Conservation (phyloP, 2,113 vertebrate genomes). For the Alexandromys fortis region DNA sequence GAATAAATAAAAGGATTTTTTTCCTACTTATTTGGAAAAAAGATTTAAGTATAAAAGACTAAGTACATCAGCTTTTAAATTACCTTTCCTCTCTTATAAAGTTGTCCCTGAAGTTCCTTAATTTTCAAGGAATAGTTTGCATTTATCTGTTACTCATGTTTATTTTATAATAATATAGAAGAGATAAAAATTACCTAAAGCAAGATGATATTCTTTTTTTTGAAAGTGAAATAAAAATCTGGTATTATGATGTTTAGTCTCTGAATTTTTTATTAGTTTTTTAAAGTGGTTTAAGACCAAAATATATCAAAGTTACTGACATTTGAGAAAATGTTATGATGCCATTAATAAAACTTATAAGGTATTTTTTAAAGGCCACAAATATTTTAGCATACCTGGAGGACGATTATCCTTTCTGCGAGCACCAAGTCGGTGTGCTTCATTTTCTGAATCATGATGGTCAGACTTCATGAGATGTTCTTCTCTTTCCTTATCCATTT, state of each 20-base stretch:
- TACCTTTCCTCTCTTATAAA: background rate
- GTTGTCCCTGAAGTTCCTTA: background rate
- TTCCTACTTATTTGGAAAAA: background rate
- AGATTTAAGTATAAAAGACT: background rate
- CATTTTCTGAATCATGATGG: conserved; percentile 87
- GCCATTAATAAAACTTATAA: background rate
- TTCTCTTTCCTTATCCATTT: background rate
- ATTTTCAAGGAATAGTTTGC: conserved; percentile 9
- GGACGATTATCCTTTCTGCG: conserved; percentile 93
- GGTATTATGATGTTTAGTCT: background rate
- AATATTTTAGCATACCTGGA: conserved; percentile 86
- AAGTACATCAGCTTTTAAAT: background rate
- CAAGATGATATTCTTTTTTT: background rate
- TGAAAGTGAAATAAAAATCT: conserved; percentile 44
- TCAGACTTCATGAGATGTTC: conserved; percentile 89
- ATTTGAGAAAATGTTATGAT: conserved; percentile 11
- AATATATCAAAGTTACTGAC: conserved; percentile 8
- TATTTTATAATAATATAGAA: conserved; percentile 4
- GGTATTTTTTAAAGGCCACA: background rate
- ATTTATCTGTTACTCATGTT: background rate
- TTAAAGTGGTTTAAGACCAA: background rate
- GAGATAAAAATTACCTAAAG: background rate
- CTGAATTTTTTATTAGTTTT: background rate
- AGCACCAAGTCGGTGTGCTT: conserved; percentile 89
- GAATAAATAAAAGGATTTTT: background rate